These are phyloP conservation scores for Trematomus bernacchii DNA, from an alignment of 2,797 vertebrate genomes.

Conservation along the genomic window DNA sequence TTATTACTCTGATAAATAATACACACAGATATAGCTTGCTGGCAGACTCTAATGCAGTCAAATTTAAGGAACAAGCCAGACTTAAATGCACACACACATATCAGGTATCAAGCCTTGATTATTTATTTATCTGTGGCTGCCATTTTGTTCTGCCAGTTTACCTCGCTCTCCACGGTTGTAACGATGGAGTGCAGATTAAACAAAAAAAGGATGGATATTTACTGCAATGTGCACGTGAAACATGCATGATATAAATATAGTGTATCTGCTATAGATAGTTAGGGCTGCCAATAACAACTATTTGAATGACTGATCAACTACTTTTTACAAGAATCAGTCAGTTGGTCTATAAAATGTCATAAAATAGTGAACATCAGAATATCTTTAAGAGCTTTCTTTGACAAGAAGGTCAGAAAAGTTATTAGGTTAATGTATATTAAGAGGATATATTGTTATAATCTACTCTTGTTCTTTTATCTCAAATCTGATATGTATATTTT, in stretches of 20 bases:
- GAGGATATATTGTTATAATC: neutral
- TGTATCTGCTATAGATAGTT: neutral
- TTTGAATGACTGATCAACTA: neutral
- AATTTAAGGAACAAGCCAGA: neutral
- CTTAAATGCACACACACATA: neutral
- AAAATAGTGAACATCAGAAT: neutral
- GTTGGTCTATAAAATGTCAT: neutral
- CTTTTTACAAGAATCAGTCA: neutral
- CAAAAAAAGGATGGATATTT: neutral
- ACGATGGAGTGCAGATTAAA: neutral
- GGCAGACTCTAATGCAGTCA: neutral
- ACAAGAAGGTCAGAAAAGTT: no score
- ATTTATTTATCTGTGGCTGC: slow-evolving; percentile 64
- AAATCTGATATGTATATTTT: neutral
- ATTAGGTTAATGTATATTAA: neutral
- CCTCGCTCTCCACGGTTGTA: neutral
- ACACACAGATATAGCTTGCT: neutral
- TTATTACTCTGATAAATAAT: neutral
- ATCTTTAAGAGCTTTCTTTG: neutral
- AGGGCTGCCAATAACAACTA: no score
- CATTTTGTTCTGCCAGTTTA: slow-evolving; percentile 68
- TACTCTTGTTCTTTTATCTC: no score
- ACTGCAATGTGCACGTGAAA: neutral
- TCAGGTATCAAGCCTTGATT: slow-evolving; percentile 47
- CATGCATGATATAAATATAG: neutral